phyloP scores from a whole-genome alignment of 2,888 invertebrate species.

The Sesia bembeciformis region DNA sequence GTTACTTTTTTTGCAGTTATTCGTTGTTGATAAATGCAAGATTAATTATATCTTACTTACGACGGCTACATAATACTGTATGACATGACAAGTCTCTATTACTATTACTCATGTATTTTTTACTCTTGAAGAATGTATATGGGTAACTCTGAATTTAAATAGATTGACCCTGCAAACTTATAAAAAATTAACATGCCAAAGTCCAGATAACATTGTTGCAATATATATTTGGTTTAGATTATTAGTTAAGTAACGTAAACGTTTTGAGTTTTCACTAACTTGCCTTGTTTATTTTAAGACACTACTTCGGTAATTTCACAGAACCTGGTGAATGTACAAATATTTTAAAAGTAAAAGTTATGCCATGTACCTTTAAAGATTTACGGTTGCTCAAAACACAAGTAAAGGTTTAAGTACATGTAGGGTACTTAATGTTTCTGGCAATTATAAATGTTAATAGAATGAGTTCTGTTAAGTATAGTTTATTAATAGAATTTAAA shows the following conservation, averaged over 20 bases:
- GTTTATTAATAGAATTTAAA: too few species aligned
- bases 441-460: too few species aligned
- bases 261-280: conserved; percentile 16
- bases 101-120: too few species aligned
- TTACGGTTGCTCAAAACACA: conserved; percentile 39
- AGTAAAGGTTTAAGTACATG: conserved; percentile 23
- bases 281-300: conserved; percentile 12
- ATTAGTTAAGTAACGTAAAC: conserved; percentile 12
- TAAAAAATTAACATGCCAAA: conserved; percentile 44
- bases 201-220: conserved; percentile 40
- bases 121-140: too few species aligned
- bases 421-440: conserved; percentile 16
- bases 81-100: too few species aligned
- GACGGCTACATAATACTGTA: too few species aligned
- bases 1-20: too few species aligned
- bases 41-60: too few species aligned
- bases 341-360: conserved; percentile 9
- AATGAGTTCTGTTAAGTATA: too few species aligned
- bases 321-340: conserved; percentile 11
- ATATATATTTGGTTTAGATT: conserved; percentile 15
- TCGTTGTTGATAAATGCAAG: too few species aligned
- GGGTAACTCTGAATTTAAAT: too few species aligned
- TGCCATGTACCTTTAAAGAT: conserved; percentile 12
- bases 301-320: not conserved
- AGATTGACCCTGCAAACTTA: too few species aligned